These are phyloP conservation scores for Bembecia ichneumoniformis DNA, from an alignment of 2,888 invertebrate genomes.

Conservation along the genomic window DNA sequence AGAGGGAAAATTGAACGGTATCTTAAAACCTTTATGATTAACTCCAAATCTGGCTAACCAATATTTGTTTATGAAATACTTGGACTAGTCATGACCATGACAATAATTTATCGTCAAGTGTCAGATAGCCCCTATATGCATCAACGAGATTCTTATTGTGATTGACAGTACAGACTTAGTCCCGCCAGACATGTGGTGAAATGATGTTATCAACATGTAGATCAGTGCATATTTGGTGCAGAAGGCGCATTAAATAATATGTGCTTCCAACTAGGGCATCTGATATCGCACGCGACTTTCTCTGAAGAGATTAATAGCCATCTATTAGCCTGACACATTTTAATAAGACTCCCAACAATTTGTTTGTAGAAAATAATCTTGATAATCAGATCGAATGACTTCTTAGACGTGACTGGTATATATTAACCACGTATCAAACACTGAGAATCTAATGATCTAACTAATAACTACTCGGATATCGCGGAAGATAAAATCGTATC, in stretches of 20 bases:
- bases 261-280: constrained; percentile 6
- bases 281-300: constrained; percentile 8
- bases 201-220: neutral
- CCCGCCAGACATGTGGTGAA: constrained; percentile 16
- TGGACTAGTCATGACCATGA: neutral
- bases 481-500: constrained; percentile 23
- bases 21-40: no score
- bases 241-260: neutral
- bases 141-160: constrained; percentile 41
- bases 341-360: neutral
- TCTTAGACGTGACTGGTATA: neutral
- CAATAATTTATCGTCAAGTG: constrained; percentile 15
- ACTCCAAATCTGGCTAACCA: no score
- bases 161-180: constrained; percentile 32
- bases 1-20: no score
- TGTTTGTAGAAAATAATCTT: neutral
- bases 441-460: constrained; percentile 20
- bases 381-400: neutral
- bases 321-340: neutral
- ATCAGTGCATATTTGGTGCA: neutral
- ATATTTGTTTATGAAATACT: neutral
- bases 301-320: constrained; percentile 3
- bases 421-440: constrained; percentile 1
- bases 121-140: constrained; percentile 25
- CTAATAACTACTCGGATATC: constrained; percentile 21